These are phyloP conservation scores for Tenthredo notha DNA, from an alignment of 2,888 invertebrate species.

Conservation along the genomic window DNA sequence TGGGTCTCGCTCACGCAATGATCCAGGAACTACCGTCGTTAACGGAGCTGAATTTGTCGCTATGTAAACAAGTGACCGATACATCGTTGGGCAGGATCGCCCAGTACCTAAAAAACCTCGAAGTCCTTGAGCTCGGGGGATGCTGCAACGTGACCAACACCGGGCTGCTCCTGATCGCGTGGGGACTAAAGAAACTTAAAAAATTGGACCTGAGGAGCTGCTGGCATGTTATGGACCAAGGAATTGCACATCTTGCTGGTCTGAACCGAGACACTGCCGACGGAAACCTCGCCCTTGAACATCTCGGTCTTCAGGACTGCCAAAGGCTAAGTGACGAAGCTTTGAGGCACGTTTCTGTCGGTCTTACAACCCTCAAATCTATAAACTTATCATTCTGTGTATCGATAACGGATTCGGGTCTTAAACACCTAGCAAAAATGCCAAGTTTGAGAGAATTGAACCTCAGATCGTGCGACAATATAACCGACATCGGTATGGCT, in stretches of 20 bases:
- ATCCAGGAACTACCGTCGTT: conserved; percentile 88
- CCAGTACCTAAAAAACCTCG: conserved; percentile 90
- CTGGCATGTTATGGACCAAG: conserved; percentile 94
- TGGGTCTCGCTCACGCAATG: conserved; percentile 91
- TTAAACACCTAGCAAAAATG: conserved; percentile 93
- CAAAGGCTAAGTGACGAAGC: conserved; percentile 96
- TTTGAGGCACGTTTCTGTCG: conserved; percentile 90
- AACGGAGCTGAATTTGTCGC: conserved; percentile 90
- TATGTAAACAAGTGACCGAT: conserved; percentile 98
- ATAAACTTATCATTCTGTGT: conserved; percentile 97
- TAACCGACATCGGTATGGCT: conserved; percentile 95
- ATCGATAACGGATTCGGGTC: conserved; percentile 94
- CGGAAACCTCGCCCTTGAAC: conserved; percentile 89
- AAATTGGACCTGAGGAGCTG: conserved; percentile 94
- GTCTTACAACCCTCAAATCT: conserved; percentile 87
- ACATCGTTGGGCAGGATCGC: conserved; percentile 92
- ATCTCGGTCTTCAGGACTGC: conserved; percentile 95
- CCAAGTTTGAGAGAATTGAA: conserved; percentile 91
- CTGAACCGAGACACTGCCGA: conserved; percentile 82
- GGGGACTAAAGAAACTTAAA: conserved; percentile 91
- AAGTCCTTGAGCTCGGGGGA: conserved; percentile 93
- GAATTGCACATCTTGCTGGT: conserved; percentile 93
- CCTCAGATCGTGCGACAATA: conserved; percentile 95
- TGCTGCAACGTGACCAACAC: conserved; percentile 95
- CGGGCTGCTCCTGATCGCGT: conserved; percentile 91